Percentiles rank a stretch among this genome's conserved stretches.
Conservation (phyloP, 2,113 vertebrate species). For the Turnix velox region DNA sequence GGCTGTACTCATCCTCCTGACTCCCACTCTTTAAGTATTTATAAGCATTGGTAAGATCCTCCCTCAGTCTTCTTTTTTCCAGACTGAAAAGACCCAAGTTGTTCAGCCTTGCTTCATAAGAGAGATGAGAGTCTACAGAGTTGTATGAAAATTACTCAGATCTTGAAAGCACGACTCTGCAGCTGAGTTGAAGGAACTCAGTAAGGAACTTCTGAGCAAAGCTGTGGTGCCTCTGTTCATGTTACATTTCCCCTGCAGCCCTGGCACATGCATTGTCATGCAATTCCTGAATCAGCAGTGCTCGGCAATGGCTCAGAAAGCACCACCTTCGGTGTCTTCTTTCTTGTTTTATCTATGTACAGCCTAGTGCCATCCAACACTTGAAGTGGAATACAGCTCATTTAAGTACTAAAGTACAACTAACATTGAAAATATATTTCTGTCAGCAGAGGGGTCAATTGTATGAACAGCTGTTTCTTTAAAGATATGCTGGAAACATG, state of each 20-base stretch:
- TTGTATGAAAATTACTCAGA: neutral
- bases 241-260: neutral
- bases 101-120: no score
- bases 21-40: no score
- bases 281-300: rapidly evolving
- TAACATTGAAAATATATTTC: neutral
- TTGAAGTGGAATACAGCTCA: neutral
- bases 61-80: no score
- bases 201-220: neutral
- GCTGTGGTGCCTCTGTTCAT: neutral
- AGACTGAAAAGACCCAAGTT: no score
- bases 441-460: neutral
- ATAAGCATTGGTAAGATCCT: no score
- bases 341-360: neutral
- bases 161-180: neutral
- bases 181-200: neutral
- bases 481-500: neutral
- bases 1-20: no score
- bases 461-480: neutral
- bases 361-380: neutral
- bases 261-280: neutral
- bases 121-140: no score
- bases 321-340: neutral
- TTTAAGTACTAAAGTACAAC: neutral
- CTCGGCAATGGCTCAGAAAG: neutral